A percentile compares a stretch with the other conserved stretches of the same genome.
Conservation (phyloP, 2,797 vertebrate species). For the Urophycis tenuis region DNA sequence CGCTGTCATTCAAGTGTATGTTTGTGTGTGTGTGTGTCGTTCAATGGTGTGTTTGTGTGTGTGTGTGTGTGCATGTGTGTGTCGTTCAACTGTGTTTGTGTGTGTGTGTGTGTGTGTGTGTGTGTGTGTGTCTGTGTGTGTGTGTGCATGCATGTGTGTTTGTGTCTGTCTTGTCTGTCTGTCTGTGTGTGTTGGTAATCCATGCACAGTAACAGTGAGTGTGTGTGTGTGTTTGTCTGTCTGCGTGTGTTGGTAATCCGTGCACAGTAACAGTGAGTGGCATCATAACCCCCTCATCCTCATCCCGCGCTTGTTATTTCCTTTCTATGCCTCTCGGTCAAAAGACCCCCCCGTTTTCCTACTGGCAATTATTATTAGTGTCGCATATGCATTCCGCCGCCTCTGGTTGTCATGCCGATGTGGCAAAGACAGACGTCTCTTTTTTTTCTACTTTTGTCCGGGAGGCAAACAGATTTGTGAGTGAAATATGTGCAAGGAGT, state of each 20-base stretch:
- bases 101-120: neutral
- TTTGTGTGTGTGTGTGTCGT: neutral
- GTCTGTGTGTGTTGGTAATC: neutral
- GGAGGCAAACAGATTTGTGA: constrained; percentile 40
- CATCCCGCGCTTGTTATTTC: constrained; percentile 42
- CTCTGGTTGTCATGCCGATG: constrained; percentile 57
- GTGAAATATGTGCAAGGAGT: constrained; percentile 2
- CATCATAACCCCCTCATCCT: neutral
- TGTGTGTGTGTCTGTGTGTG: too few species aligned
- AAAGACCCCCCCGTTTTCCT: constrained; percentile 39
- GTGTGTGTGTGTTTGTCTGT: too few species aligned
- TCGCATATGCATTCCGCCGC: constrained; percentile 55
- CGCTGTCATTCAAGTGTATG: neutral
- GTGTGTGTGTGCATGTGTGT: too few species aligned
- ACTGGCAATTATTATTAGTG: constrained; percentile 55
- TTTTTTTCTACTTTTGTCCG: constrained; percentile 55
- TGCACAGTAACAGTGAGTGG: neutral
- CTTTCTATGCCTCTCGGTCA: constrained; percentile 55
- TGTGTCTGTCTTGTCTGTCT: too few species aligned
- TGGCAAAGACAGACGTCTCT: constrained; percentile 38
- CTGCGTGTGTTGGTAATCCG: too few species aligned
- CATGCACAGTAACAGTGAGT: neutral
- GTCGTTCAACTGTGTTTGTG: too few species aligned
- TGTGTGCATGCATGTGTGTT: too few species aligned
- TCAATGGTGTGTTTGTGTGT: too few species aligned